Evolutionary conservation across 1,140 invertebrate genomes (phyloP).

Genomic region (Lamellibrachia luymesi): DNA sequence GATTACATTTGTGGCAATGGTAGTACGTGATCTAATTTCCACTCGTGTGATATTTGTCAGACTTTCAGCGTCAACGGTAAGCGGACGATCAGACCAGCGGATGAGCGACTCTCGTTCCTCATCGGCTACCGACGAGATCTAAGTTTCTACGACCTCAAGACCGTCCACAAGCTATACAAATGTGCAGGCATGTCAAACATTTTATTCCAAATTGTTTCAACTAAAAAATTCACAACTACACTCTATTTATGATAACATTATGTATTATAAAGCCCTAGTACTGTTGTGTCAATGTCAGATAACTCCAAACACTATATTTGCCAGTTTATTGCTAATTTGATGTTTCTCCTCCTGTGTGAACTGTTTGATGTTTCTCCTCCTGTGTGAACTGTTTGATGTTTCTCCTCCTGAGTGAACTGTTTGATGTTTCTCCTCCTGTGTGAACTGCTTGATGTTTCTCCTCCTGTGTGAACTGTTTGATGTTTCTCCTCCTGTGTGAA

Average conservation of each 20-base stretch:
- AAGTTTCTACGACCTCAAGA: constrained; percentile 23
- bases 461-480: neutral
- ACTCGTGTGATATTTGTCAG: constrained; percentile 4
- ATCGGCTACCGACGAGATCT: constrained; percentile 17
- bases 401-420: neutral
- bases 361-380: neutral
- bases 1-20: too few species aligned
- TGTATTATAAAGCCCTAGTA: too few species aligned
- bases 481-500: too few species aligned
- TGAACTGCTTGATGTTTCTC: too few species aligned
- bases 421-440: too few species aligned
- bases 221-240: neutral
- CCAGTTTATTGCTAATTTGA: too few species aligned
- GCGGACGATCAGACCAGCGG: constrained; percentile 10
- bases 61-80: constrained; percentile 17
- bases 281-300: too few species aligned
- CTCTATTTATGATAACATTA: neutral
- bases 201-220: neutral
- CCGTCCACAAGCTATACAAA: constrained; percentile 20
- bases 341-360: too few species aligned
- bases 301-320: too few species aligned
- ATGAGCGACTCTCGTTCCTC: constrained; percentile 18
- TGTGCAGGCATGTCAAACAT: constrained; percentile 16
- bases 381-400: neutral
- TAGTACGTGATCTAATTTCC: neutral